These are phyloP conservation scores for Drosophila setosimentum DNA, from an alignment of 2,888 invertebrate species.

Conservation along the genomic window DNA sequence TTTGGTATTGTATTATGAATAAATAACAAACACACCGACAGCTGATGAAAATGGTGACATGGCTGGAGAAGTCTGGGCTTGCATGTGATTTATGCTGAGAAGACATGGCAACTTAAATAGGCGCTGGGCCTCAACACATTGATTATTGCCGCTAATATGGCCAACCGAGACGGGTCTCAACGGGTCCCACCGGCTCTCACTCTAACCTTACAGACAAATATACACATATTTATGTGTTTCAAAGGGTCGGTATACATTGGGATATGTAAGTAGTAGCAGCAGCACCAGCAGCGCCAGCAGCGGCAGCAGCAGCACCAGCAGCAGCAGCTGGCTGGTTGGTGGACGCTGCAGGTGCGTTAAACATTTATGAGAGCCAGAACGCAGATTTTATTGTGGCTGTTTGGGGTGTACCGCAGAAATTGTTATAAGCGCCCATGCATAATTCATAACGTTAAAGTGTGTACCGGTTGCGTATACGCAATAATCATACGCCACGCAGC, in stretches of 20 bases:
- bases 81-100: constrained; percentile 74
- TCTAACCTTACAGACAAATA: constrained; percentile 18
- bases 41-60: constrained; percentile 23
- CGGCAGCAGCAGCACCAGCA: neutral
- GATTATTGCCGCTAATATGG: constrained; percentile 57
- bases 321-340: constrained; percentile 37
- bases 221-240: constrained; percentile 6
- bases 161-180: constrained; percentile 24
- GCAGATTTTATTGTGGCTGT: constrained; percentile 58
- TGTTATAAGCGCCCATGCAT: constrained; percentile 75
- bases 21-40: constrained; percentile 65
- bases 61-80: constrained; percentile 3
- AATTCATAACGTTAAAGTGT: constrained; percentile 78
- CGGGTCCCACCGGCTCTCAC: neutral
- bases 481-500: constrained; percentile 68
- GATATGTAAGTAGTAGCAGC: constrained; percentile 7
- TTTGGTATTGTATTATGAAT: constrained; percentile 57
- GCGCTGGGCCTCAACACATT: constrained; percentile 48
- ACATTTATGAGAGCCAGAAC: constrained; percentile 73
- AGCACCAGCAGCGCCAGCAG: no score
- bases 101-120: constrained; percentile 73
- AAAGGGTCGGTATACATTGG: constrained; percentile 39
- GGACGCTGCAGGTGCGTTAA: constrained; percentile 74
- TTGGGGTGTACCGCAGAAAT: constrained; percentile 61
- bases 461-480: constrained; percentile 76